Evolutionary conservation across 2,888 invertebrate genomes (phyloP).

Genomic region (Blastobasis lacticolella): DNA sequence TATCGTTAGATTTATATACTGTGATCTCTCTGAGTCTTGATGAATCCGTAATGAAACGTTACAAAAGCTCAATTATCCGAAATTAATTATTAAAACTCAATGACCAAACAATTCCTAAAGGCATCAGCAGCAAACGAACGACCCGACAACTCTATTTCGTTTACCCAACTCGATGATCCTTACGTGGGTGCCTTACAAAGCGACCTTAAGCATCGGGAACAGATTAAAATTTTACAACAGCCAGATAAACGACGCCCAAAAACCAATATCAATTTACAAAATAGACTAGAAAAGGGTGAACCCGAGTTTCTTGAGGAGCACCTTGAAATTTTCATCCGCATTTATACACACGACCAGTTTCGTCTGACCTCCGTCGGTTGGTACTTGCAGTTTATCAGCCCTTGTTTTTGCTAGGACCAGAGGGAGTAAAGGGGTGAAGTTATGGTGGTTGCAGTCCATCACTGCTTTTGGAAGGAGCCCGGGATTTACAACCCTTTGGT

Average conservation of each 20-base stretch:
- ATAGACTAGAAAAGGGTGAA: conserved; percentile 55
- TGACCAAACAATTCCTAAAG: too few relatives aligned
- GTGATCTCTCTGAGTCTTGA: too few relatives aligned
- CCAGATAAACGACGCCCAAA: conserved; percentile 36
- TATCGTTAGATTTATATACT: too few relatives aligned
- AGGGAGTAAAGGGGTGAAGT: conserved; percentile 20
- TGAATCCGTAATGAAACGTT: too few relatives aligned
- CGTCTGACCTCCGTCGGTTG: conserved; percentile 22
- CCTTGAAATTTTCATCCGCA: conserved; percentile 64
- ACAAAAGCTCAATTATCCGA: too few relatives aligned
- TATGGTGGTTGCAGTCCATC: conserved; percentile 42
- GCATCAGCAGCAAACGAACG: not conserved
- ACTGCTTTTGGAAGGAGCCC: conserved; percentile 46
- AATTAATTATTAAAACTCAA: too few relatives aligned
- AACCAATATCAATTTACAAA: conserved; percentile 60
- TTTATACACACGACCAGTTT: conserved; percentile 42
- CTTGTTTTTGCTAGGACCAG: conserved; percentile 5
- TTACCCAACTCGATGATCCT: not conserved
- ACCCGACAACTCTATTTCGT: not conserved
- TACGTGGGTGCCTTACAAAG: not conserved
- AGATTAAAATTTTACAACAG: conserved; percentile 42
- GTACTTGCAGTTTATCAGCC: conserved; percentile 10
- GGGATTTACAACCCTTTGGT: conserved; percentile 69
- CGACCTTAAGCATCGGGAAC: conserved; percentile 7
- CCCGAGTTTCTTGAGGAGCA: conserved; percentile 45